Conservation (phyloP, 2,888 invertebrate species). For the Lypha dubia region DNA sequence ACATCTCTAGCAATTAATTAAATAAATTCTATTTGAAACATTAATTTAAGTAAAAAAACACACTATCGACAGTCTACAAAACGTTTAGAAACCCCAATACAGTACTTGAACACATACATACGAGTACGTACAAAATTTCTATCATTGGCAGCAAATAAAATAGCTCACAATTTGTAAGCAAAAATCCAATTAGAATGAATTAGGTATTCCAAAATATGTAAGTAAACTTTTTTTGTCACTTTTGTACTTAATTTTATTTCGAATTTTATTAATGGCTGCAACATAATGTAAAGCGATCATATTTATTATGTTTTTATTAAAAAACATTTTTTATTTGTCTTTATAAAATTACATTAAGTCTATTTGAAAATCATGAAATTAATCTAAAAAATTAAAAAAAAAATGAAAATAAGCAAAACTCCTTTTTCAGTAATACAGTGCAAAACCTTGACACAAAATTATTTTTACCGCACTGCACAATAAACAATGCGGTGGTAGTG, state of each 20-base stretch:
- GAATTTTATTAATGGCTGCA: conserved; percentile 36
- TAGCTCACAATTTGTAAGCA: not conserved
- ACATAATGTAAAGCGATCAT: conserved; percentile 30
- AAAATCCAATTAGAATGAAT: not conserved
- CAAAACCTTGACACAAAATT: conserved; percentile 72
- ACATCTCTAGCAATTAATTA: conserved; percentile 34
- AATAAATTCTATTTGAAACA: conserved; percentile 5
- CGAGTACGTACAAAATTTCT: not conserved
- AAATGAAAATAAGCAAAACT: conserved; percentile 52
- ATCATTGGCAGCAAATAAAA: not conserved
- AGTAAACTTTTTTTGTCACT: not conserved
- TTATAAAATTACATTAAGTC: conserved; percentile 43
- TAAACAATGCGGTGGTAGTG: conserved; percentile 53
- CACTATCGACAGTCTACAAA: not conserved
- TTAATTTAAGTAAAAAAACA: not conserved
- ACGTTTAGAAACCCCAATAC: not conserved
- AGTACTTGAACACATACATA: no score
- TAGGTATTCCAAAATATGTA: conserved; percentile 7
- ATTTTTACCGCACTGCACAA: conserved; percentile 57
- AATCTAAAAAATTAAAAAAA: conserved; percentile 51
- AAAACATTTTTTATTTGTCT: conserved; percentile 1
- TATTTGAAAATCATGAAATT: conserved; percentile 69
- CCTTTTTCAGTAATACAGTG: conserved; percentile 70
- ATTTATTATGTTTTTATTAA: conserved; percentile 37
- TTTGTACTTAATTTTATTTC: not conserved